Conservation (phyloP, 2,797 vertebrate genomes). For the Eupleurogrammus muticus region DNA sequence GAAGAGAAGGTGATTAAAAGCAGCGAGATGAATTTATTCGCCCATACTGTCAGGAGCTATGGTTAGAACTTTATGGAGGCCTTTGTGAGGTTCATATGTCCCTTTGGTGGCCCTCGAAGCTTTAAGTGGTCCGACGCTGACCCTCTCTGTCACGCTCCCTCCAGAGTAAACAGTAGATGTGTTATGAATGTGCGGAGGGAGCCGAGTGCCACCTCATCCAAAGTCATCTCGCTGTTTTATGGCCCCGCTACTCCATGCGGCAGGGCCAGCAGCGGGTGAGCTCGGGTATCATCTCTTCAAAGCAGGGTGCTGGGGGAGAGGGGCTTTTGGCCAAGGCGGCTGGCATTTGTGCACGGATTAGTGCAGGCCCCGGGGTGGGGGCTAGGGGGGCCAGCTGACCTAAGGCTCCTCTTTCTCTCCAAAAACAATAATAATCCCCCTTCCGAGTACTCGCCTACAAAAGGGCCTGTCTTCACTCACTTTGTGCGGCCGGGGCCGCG, state of each 20-base stretch:
- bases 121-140: constrained; percentile 54
- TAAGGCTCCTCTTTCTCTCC: constrained; percentile 85
- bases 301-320: constrained; percentile 75
- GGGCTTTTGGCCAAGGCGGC: constrained; percentile 82
- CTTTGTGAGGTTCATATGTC: constrained; percentile 62
- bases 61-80: constrained; percentile 52
- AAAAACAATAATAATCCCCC: constrained; percentile 89
- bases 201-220: constrained; percentile 60
- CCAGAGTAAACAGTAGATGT: constrained; percentile 72
- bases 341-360: constrained; percentile 87
- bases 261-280: constrained; percentile 66
- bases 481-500: constrained; percentile 71
- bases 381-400: constrained; percentile 84
- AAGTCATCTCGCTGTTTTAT: constrained; percentile 75
- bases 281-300: constrained; percentile 87
- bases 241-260: constrained; percentile 57
- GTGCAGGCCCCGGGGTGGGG: constrained; percentile 74
- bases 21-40: constrained; percentile 56
- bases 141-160: constrained; percentile 34
- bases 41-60: constrained; percentile 34
- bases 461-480: constrained; percentile 87
- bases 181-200: constrained; percentile 68
- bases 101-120: constrained; percentile 52
- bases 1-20: constrained; percentile 64
- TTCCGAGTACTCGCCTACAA: constrained; percentile 80